A percentile compares a stretch with the other conserved stretches of the same genome.
phyloP scores from a whole-genome alignment of 2,113 vertebrate species.

The Euleptes europaea region DNA sequence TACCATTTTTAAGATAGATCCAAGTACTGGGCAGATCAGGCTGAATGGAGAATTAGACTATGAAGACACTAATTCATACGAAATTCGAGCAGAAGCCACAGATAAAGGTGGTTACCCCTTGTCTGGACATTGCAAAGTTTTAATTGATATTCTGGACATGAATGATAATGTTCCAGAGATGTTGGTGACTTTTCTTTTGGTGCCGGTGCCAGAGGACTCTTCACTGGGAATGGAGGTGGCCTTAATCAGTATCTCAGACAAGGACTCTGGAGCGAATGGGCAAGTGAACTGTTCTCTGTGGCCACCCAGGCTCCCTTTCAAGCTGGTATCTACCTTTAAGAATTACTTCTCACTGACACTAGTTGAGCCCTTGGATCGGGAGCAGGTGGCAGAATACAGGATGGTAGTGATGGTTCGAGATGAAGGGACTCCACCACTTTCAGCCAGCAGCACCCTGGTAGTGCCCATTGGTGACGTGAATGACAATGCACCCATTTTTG shows the following conservation, averaged over 20 bases:
- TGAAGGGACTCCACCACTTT: constrained; percentile 1
- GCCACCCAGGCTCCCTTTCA: background rate
- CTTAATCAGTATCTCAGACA: constrained; percentile 6
- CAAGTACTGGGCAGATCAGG: constrained; percentile 72
- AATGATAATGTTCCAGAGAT: constrained; percentile 16
- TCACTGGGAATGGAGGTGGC: background rate
- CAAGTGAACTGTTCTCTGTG: constrained; percentile 2
- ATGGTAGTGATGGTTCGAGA: background rate
- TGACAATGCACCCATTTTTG: constrained; percentile 3
- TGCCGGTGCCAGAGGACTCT: constrained; percentile 7
- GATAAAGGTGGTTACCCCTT: background rate
- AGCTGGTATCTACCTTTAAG: constrained; percentile 1
- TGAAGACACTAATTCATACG: constrained; percentile 3
- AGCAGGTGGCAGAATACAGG: background rate
- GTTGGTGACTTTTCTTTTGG: background rate
- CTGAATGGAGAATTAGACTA: constrained; percentile 52
- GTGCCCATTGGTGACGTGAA: constrained; percentile 2
- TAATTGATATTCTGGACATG: constrained; percentile 11
- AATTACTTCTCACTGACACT: constrained; percentile 11
- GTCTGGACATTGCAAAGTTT: constrained; percentile 15
- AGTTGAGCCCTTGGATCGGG: background rate
- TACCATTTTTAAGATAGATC: constrained; percentile 60
- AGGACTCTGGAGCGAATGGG: background rate
- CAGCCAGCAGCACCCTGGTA: background rate
- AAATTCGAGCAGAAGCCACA: constrained; percentile 2